Evolutionary conservation across 2,888 invertebrate species (phyloP), one percentile per base, ranked within the genome.

Genomic region (Meteorus cinctellus): DNA sequence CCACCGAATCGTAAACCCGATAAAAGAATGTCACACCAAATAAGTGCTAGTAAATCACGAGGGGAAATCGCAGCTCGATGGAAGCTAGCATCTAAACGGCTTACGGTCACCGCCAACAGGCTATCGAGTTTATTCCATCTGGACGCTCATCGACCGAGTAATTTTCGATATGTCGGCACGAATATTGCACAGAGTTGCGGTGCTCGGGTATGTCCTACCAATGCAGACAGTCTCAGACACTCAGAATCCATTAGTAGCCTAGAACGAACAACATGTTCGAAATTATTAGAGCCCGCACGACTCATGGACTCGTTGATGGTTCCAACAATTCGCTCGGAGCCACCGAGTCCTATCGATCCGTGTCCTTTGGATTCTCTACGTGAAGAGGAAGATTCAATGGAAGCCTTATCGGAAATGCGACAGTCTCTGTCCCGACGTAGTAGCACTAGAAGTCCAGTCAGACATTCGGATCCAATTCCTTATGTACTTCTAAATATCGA

Each of bases 281-380:
- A 79, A 62, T 62, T 86, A 3, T 62, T 84, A n/a, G 82, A 83
- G 34, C 82, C 86, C 0, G 81, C 78, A 36, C 81, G 79, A 19
- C 62, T 84, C 31, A 81, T 80, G 76, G 82, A 86, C 10, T 81
- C 81, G 10, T 77, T 89, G 12, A 75, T 76, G 1, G 85, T 87
- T 1, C 89, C 89, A 2, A 82, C 81, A 4, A 84, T 87, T 77
- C 87, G 86, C 65, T 89, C 89, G 16, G 89, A 89, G 68, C 89
- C 89, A 0, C 85, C 87, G 3, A 89, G 88, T 78, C 88, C 89
- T 0, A 82, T 89, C 63, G 87, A 88, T 31, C 84, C 86, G 0
- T 80, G 85, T 16, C 83, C 86, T 0, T 76, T 86, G 16, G 83
- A 81, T 4, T 81, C 85, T 0, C 78, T 85, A 0, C 74, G 82